Conservation (phyloP, 2,888 invertebrate species). For the Ormyrus thymus region DNA sequence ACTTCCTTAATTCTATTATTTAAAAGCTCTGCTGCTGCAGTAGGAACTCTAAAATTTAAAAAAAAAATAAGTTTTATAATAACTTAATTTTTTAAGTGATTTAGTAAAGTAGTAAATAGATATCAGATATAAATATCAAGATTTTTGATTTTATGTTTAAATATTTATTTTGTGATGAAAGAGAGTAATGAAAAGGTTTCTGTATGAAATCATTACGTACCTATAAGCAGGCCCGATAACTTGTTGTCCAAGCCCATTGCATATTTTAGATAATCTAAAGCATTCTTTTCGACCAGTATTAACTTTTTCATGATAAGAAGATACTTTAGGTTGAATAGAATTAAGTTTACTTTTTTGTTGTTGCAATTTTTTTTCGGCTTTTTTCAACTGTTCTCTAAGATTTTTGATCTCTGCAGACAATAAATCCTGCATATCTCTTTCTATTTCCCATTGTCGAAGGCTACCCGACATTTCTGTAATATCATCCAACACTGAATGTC, state of each 20-base stretch:
- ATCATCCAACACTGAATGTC: constrained; percentile 70
- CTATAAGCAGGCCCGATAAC: constrained; percentile 69
- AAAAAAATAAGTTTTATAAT: constrained; percentile 32
- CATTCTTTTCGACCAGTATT: constrained; percentile 68
- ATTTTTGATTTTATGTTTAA: constrained; percentile 2
- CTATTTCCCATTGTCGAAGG: constrained; percentile 70
- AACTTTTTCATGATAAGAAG: constrained; percentile 65
- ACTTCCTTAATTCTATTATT: constrained; percentile 69
- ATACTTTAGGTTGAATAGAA: constrained; percentile 65
- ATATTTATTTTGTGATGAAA: background rate
- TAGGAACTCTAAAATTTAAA: constrained; percentile 67
- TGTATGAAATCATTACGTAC: constrained; percentile 61
- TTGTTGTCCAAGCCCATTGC: constrained; percentile 67
- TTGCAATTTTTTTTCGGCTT: constrained; percentile 66
- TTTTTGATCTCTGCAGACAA: constrained; percentile 66
- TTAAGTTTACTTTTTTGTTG: constrained; percentile 66
- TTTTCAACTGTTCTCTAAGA: constrained; percentile 65
- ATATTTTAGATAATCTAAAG: constrained; percentile 67
- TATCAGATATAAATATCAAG: background rate
- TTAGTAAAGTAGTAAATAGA: background rate
- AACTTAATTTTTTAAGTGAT: background rate
- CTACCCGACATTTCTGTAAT: constrained; percentile 69
- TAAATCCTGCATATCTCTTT: constrained; percentile 66
- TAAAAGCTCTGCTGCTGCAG: constrained; percentile 67
- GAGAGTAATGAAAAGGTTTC: background rate